These are phyloP conservation scores for Coptodon rendalli DNA, from an alignment of 2,113 vertebrate species.

Conservation along the genomic window DNA sequence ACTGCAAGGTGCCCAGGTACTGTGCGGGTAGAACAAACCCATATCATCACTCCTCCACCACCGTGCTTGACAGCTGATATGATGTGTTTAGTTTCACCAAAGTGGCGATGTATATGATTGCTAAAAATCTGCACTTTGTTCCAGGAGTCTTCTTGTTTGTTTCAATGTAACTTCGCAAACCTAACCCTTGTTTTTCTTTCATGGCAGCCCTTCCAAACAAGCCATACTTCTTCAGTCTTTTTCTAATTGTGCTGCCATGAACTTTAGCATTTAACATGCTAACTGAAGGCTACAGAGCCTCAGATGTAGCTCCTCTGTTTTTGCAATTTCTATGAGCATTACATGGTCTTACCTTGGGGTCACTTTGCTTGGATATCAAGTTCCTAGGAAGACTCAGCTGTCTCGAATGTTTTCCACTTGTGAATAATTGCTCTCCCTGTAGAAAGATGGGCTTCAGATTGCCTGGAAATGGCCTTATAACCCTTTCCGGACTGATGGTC, in stretches of 20 bases:
- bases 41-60: background rate
- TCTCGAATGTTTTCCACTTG: background rate
- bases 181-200: background rate
- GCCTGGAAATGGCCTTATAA: background rate
- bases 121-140: background rate
- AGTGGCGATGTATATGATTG: background rate
- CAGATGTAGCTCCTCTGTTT: background rate
- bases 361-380: background rate
- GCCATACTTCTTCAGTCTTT: background rate
- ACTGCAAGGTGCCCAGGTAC: background rate
- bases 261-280: background rate
- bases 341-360: background rate
- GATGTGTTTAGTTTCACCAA: background rate
- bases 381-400: background rate
- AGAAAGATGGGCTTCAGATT: background rate
- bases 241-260: background rate
- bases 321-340: background rate
- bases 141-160: background rate
- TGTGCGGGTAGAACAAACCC: rapidly evolving
- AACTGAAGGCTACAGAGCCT: background rate
- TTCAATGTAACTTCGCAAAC: background rate
- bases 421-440: background rate
- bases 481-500: background rate
- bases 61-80: background rate
- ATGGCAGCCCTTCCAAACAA: background rate